Percentiles rank a stretch among this genome's conserved stretches.
phyloP scores from a whole-genome alignment of 2,113 vertebrate genomes.

The Micronycteris hirsuta region DNA sequence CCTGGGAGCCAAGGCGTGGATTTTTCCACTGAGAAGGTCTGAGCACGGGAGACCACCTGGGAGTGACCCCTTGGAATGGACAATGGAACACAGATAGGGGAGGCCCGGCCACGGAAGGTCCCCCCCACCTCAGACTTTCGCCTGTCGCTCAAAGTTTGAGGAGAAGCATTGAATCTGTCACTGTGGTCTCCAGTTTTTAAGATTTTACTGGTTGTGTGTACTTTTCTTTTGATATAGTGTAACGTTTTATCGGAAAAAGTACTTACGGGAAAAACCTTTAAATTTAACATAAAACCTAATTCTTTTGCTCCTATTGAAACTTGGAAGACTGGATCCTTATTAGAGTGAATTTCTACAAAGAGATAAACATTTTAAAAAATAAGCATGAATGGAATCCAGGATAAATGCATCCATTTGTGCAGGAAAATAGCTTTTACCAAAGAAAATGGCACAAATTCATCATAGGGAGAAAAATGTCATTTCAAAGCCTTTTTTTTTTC shows the following conservation, averaged over 20 bases:
- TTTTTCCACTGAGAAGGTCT: background rate
- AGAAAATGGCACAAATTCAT: conserved; percentile 75
- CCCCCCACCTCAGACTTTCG: background rate
- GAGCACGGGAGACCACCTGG: too few relatives aligned
- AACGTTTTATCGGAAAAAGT: conserved; percentile 63
- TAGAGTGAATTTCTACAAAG: conserved; percentile 74
- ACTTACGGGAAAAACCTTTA: conserved; percentile 59
- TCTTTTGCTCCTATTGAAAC: conserved; percentile 64
- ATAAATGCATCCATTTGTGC: conserved; percentile 73
- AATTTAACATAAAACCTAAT: conserved; percentile 70
- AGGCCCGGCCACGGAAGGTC: background rate
- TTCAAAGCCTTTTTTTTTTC: conserved; percentile 67
- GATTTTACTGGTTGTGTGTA: conserved; percentile 46
- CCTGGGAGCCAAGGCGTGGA: background rate
- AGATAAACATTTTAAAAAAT: conserved; percentile 75
- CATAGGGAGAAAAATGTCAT: conserved; percentile 67
- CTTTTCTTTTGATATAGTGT: conserved; percentile 49
- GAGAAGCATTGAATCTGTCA: background rate
- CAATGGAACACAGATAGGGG: background rate
- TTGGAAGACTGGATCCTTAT: conserved; percentile 65
- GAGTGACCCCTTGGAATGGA: accelerated
- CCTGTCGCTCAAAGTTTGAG: background rate
- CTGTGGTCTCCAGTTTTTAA: conserved; percentile 34
- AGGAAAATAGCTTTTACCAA: conserved; percentile 71
- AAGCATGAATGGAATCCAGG: conserved; percentile 74